Evolutionary conservation across 2,888 invertebrate genomes (phyloP).

Genomic region (Limnephilus rhombicus): DNA sequence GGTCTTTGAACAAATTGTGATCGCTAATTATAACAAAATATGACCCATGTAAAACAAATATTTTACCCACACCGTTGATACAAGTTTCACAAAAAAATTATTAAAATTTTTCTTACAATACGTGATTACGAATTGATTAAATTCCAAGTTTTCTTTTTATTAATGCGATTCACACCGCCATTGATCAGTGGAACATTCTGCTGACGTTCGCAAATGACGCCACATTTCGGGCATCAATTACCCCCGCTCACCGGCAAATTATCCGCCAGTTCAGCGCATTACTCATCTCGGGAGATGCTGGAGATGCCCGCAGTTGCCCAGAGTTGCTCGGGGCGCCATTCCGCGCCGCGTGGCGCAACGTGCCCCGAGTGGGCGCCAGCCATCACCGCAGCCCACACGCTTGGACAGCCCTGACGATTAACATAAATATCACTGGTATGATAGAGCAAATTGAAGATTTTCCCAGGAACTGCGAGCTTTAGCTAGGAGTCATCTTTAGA

Average conservation of each 20-base stretch:
- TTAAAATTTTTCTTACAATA: too few species aligned
- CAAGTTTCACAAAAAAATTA: too few species aligned
- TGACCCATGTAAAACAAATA: too few species aligned
- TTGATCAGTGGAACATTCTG: conserved; percentile 10
- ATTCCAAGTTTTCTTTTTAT: neutral
- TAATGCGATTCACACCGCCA: neutral
- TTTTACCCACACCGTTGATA: too few species aligned
- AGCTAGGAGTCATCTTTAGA: neutral
- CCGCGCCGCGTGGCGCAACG: neutral
- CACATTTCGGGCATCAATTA: conserved; percentile 52
- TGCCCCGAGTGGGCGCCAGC: conserved; percentile 8
- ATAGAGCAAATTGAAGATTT: conserved; percentile 16
- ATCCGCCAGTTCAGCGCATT: conserved; percentile 50
- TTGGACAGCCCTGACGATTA: conserved; percentile 8
- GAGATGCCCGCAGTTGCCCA: too few species aligned
- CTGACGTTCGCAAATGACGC: conserved; percentile 53
- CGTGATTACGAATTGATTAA: neutral
- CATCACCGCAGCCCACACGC: neutral
- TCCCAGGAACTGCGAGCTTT: conserved; percentile 8
- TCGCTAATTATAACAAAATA: too few species aligned
- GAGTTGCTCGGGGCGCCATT: conserved; percentile 34
- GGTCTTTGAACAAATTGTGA: too few species aligned
- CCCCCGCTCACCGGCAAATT: conserved; percentile 54
- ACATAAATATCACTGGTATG: conserved; percentile 21
- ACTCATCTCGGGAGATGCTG: conserved; percentile 46